phyloP scores from a whole-genome alignment of 2,113 vertebrate species.

The Gambusia affinis region DNA sequence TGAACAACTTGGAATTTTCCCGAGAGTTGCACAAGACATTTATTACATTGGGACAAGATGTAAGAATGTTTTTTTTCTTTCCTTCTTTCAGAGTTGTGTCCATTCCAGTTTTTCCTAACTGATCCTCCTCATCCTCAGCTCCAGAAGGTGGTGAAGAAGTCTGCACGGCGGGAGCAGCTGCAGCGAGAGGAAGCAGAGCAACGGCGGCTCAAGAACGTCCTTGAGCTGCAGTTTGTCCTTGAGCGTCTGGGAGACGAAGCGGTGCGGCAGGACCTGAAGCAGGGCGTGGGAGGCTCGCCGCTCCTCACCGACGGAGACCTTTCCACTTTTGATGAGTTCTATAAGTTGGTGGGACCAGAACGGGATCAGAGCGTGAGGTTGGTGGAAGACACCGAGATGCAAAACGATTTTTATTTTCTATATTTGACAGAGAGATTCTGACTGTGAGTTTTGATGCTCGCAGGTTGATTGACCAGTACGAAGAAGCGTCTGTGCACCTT shows the following conservation, averaged over 20 bases:
- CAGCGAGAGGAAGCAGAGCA: slow-evolving; percentile 95
- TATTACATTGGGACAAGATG: slow-evolving; percentile 92
- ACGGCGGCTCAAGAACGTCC: slow-evolving; percentile 88
- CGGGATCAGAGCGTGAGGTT: slow-evolving; percentile 92
- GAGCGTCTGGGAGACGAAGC: slow-evolving; percentile 92
- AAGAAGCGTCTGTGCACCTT: slow-evolving; percentile 92
- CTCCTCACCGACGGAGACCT: slow-evolving; percentile 88
- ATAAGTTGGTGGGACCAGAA: slow-evolving; percentile 94
- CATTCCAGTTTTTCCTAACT: background rate
- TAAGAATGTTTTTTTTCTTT: slow-evolving; percentile 75
- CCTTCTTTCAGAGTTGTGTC: background rate
- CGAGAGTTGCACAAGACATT: slow-evolving; percentile 95
- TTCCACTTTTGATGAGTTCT: slow-evolving; percentile 90
- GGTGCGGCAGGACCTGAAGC: slow-evolving; percentile 90
- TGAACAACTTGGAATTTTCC: slow-evolving; percentile 95
- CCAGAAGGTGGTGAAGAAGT: slow-evolving; percentile 95
- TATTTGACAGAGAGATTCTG: background rate
- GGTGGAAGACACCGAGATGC: slow-evolving; percentile 6
- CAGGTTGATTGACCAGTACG: slow-evolving; percentile 93
- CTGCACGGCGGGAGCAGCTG: slow-evolving; percentile 91
- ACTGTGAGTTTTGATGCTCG: background rate
- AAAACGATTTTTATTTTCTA: background rate
- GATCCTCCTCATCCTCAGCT: slow-evolving; percentile 79
- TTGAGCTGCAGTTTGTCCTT: slow-evolving; percentile 93
- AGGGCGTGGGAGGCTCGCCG: slow-evolving; percentile 82